Conservation (phyloP, 2,888 invertebrate species). For the Philonicus albiceps region DNA sequence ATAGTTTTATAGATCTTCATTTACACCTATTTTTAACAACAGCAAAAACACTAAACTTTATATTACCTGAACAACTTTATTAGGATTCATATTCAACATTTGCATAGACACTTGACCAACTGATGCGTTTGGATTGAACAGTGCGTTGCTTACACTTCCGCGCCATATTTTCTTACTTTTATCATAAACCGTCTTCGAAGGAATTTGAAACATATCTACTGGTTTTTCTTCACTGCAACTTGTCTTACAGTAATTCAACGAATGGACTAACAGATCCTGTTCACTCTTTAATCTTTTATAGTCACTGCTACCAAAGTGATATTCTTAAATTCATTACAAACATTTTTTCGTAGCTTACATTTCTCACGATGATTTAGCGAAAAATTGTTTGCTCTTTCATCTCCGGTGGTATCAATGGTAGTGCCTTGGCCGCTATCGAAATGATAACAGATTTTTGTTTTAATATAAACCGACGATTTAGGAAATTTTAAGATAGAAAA, state of each 20-base stretch:
- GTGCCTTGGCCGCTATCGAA: neutral
- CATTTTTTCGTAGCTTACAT: neutral
- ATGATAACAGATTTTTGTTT: neutral
- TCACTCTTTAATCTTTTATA: neutral
- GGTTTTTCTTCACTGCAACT: neutral
- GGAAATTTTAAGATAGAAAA: neutral
- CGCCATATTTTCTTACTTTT: conserved; percentile 27
- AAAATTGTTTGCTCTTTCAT: neutral
- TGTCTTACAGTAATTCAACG: neutral
- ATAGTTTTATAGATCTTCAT: neutral
- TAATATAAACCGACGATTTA: neutral
- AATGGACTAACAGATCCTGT: neutral
- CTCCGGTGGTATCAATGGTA: neutral
- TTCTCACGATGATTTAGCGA: neutral
- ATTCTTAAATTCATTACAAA: neutral
- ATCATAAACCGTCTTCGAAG: conserved; percentile 6
- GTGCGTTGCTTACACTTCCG: neutral
- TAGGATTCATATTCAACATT: conserved; percentile 10
- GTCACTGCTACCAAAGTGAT: neutral
- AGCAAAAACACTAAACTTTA: neutral
- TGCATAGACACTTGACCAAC: conserved; percentile 26
- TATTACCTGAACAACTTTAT: conserved; percentile 38
- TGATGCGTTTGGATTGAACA: conserved; percentile 15
- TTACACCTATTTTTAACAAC: neutral
- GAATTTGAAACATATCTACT: neutral